phyloP scores from a whole-genome alignment of 1,140 invertebrate genomes.

The Sinonovacula constricta region DNA sequence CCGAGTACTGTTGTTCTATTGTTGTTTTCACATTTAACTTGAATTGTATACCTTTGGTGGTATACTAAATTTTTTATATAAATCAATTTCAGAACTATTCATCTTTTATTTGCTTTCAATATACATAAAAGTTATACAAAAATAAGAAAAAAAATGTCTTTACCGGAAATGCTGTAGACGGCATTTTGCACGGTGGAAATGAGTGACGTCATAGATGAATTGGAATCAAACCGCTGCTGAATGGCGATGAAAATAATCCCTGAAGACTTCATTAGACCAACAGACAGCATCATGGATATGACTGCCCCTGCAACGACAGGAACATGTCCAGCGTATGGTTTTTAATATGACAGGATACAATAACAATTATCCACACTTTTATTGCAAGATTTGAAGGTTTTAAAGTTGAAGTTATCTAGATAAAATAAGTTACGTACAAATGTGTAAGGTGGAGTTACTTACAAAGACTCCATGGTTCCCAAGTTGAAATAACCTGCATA shows the following conservation, averaged over 20 bases:
- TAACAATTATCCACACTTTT: no score
- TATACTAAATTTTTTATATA: no score
- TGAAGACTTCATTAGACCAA: slow-evolving; percentile 31
- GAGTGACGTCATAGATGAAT: slow-evolving; percentile 44
- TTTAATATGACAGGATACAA: no score
- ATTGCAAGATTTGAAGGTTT: neutral
- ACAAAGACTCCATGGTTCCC: no score
- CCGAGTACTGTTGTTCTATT: no score
- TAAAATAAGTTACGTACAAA: neutral
- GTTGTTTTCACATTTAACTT: no score
- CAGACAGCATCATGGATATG: slow-evolving; percentile 10
- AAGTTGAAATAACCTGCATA: no score
- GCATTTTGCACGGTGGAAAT: slow-evolving; percentile 33
- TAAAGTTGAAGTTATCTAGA: neutral
- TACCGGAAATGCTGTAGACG: slow-evolving; percentile 22
- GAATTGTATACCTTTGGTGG: no score
- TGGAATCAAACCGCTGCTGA: slow-evolving; percentile 33
- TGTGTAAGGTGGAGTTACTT: neutral
- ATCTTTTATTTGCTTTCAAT: no score
- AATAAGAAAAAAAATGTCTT: neutral
- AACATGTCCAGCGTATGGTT: no score
- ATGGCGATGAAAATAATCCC: slow-evolving; percentile 38
- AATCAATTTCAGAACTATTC: no score
- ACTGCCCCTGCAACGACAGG: slow-evolving; percentile 16
- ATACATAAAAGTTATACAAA: no score